phyloP scores from a whole-genome alignment of 2,797 vertebrate species.

The Nannoperca australis region DNA sequence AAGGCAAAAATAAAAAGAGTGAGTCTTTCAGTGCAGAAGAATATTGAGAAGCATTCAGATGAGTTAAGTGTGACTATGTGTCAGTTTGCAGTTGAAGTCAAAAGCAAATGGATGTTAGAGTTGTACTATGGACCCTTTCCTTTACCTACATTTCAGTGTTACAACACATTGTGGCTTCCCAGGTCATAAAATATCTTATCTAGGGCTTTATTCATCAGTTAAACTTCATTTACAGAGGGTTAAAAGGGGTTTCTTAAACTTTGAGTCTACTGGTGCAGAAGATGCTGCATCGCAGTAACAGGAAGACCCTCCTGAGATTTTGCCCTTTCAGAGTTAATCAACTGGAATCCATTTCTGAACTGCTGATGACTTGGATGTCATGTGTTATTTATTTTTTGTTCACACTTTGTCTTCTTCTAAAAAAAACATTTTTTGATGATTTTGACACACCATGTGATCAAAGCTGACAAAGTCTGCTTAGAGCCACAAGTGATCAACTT shows the following conservation, averaged over 20 bases:
- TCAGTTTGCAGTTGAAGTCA: slow-evolving; percentile 4
- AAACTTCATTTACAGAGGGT: neutral
- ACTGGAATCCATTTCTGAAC: neutral
- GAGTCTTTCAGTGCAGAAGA: slow-evolving; percentile 10
- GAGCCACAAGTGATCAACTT: neutral
- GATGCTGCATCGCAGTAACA: neutral
- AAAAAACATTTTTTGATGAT: neutral
- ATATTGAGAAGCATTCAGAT: slow-evolving; percentile 9
- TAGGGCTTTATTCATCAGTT: neutral
- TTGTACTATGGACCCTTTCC: too few relatives aligned
- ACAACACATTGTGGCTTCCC: neutral
- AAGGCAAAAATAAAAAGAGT: neutral
- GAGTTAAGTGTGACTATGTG: neutral
- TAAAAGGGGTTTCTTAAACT: too few relatives aligned
- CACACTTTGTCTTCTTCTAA: neutral
- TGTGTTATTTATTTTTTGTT: neutral
- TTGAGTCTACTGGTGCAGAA: neutral
- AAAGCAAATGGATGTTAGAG: neutral
- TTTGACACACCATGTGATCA: neutral
- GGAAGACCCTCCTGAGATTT: too few relatives aligned
- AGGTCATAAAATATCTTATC: neutral
- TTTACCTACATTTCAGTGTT: neutral
- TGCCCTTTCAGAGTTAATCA: neutral
- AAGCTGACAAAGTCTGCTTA: neutral
- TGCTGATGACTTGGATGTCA: neutral